Evolutionary conservation across 2,888 invertebrate genomes (phyloP).

Genomic region (Phrixothrix hirtus): DNA sequence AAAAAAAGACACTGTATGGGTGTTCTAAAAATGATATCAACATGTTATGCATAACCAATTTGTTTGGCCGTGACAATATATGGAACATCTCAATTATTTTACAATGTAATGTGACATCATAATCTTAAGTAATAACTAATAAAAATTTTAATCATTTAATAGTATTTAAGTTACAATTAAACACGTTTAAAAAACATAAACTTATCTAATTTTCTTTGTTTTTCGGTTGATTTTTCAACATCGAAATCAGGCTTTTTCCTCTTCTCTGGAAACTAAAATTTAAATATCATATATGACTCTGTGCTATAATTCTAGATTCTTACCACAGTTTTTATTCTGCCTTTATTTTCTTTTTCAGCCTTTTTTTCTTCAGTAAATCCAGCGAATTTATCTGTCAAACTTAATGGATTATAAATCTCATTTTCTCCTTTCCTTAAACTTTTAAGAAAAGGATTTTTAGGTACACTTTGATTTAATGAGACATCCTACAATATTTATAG

Average conservation of each 20-base stretch:
- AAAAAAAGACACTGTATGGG: too few species aligned
- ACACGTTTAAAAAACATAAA: conserved; percentile 52
- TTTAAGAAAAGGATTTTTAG: conserved; percentile 58
- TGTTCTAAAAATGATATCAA: too few species aligned
- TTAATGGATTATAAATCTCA: conserved; percentile 43
- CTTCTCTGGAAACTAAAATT: conserved; percentile 41
- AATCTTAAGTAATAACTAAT: too few species aligned
- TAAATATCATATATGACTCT: conserved; percentile 6
- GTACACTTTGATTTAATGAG: conserved; percentile 7
- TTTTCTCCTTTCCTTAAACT: conserved; percentile 46
- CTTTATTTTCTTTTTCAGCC: conserved; percentile 40
- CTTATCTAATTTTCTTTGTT: conserved; percentile 58
- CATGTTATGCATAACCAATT: too few species aligned
- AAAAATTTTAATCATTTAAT: too few species aligned
- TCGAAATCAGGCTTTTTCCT: conserved; percentile 50
- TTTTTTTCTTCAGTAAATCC: conserved; percentile 44
- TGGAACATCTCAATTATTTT: too few species aligned
- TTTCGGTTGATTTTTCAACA: conserved; percentile 48
- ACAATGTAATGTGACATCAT: too few species aligned
- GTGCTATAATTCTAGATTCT: background rate
- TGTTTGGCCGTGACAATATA: too few species aligned
- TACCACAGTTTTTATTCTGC: conserved; percentile 19
- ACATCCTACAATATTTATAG: conserved; percentile 5
- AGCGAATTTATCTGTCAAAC: conserved; percentile 49
- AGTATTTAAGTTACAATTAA: background rate